These are phyloP conservation scores for Anguilla megastoma DNA, from an alignment of 2,797 vertebrate genomes.

Conservation along the genomic window DNA sequence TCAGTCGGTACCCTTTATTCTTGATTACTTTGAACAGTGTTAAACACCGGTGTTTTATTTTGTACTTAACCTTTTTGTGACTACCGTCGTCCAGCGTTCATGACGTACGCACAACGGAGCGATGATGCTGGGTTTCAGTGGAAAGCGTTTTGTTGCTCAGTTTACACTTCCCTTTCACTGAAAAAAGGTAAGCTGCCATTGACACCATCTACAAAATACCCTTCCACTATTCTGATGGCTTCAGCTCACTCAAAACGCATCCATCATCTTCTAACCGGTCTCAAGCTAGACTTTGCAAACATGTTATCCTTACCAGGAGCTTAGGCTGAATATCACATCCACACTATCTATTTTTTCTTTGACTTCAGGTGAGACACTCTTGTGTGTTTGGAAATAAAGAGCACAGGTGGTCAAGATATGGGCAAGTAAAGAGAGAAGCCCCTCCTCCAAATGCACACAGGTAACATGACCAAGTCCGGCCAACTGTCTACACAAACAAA, in stretches of 20 bases:
- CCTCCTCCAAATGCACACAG: neutral
- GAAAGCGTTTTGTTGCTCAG: neutral
- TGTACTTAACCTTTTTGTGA: constrained; percentile 51
- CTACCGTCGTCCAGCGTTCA: constrained; percentile 24
- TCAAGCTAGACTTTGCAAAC: neutral
- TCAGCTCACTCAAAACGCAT: neutral
- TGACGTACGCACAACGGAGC: constrained; percentile 5
- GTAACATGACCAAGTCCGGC: neutral
- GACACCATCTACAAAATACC: neutral
- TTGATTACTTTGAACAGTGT: constrained; percentile 57
- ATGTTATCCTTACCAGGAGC: no score
- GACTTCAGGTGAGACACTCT: neutral
- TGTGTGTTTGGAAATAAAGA: neutral
- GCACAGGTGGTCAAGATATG: neutral
- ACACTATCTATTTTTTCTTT: no score
- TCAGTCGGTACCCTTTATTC: constrained; percentile 55
- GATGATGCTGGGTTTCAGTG: constrained; percentile 17
- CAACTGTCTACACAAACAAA: neutral
- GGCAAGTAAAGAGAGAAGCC: neutral
- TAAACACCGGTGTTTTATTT: constrained; percentile 51
- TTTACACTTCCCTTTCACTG: neutral
- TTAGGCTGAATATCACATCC: no score
- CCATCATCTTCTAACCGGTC: neutral
- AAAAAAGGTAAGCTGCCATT: neutral
- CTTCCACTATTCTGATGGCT: neutral